Evolutionary conservation across 2,888 invertebrate species (phyloP).

Genomic region (Synanthedon tipuliformis): DNA sequence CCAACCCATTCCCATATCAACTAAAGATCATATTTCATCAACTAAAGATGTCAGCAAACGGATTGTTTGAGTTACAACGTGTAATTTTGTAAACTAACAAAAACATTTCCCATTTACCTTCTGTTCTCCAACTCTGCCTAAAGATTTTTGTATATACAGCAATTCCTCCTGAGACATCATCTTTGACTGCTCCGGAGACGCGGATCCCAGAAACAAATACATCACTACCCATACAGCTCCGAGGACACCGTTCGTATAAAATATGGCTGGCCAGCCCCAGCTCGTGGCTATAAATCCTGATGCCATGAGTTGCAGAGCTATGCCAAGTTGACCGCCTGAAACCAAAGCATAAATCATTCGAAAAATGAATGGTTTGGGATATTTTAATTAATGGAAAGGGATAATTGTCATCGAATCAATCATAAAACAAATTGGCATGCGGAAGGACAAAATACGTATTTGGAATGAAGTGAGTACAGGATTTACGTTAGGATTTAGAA

Average conservation of each 20-base stretch:
- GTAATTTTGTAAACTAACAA: background rate
- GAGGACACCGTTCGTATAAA: conserved; percentile 77
- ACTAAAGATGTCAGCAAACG: too few relatives aligned
- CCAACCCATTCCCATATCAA: too few relatives aligned
- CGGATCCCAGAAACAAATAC: conserved; percentile 75
- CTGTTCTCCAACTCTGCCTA: conserved; percentile 44
- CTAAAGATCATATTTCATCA: too few relatives aligned
- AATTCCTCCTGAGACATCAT: conserved; percentile 74
- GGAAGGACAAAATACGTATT: too few relatives aligned
- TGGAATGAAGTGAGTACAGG: too few relatives aligned
- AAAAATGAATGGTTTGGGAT: background rate
- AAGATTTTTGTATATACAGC: conserved; percentile 74
- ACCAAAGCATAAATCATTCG: too few relatives aligned
- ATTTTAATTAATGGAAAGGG: too few relatives aligned
- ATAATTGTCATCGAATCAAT: too few relatives aligned
- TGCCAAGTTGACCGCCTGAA: conserved; percentile 81
- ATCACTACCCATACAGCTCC: conserved; percentile 72
- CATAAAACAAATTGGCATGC: too few relatives aligned
- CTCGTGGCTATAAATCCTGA: conserved; percentile 77
- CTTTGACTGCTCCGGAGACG: conserved; percentile 72
- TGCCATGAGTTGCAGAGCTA: conserved; percentile 77
- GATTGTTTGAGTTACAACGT: background rate
- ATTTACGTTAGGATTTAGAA: too few relatives aligned
- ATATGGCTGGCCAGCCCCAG: conserved; percentile 82
- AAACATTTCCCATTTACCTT: conserved; percentile 25